These are phyloP conservation scores for Agrochola litura DNA, from an alignment of 2,888 invertebrate genomes.

Conservation along the genomic window DNA sequence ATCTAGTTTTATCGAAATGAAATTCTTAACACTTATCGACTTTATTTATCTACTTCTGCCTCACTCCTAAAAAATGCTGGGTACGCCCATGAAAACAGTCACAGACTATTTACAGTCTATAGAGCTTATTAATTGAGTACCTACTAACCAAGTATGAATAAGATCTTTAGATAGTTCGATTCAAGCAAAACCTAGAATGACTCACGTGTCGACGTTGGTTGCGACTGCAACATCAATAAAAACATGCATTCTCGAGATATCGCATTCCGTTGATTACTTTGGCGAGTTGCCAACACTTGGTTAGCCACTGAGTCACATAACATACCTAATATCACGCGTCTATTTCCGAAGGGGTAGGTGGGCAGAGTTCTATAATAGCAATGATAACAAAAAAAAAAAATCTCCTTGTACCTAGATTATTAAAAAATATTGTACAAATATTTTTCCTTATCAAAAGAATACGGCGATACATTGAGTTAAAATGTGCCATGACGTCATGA, in stretches of 20 bases:
- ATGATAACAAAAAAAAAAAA: no score
- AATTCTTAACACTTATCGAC: no score
- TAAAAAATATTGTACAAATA: no score
- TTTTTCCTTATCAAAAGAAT: no score
- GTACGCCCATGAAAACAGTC: no score
- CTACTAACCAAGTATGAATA: neutral
- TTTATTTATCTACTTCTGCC: no score
- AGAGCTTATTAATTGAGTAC: neutral
- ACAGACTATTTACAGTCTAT: no score
- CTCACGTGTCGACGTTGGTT: slow-evolving; percentile 8
- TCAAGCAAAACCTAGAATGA: slow-evolving; percentile 3
- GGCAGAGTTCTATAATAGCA: neutral
- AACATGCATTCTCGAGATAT: slow-evolving; percentile 41
- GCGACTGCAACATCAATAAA: slow-evolving; percentile 38
- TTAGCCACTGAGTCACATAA: slow-evolving; percentile 23
- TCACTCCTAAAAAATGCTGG: no score
- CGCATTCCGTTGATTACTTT: slow-evolving; percentile 31
- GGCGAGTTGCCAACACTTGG: slow-evolving; percentile 45
- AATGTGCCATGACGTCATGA: no score
- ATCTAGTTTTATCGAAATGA: no score
- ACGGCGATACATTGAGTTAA: no score
- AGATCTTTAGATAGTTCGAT: slow-evolving; percentile 1
- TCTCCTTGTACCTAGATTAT: no score
- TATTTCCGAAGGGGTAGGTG: neutral
- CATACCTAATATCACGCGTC: neutral